Base-by-base conservation (phyloP, 2,113 vertebrate genomes). In the Clarias macrocephalus region DNA sequence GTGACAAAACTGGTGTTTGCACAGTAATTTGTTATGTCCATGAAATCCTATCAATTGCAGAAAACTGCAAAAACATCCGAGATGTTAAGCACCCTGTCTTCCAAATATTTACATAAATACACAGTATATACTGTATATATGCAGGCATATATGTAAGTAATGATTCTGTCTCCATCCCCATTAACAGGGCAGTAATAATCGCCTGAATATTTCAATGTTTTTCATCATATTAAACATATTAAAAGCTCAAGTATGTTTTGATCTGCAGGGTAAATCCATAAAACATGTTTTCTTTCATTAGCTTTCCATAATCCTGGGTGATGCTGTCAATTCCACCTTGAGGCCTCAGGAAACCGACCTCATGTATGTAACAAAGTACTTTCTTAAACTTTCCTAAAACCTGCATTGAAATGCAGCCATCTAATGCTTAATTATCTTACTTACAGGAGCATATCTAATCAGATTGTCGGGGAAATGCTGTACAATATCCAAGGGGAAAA, bases 401-500 rank as follows among this genome's bases (percentile, higher is more conserved):
- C n/a, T n/a, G n/a, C n/a, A n/a, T n/a, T 21, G 8, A 37, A 73
- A 23, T 73, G 11, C 37, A 76, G 1, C 11, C 2, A 25, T 52
- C 42, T 76, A 52, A 76, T 76, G 42, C 42, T 52, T 25, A 23
- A 19, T n/a, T 52, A 4, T 83, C 2, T 66, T 37, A 83, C 54
- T 66, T 66, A 52, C 62, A 86, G 85, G 21, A 89, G 8, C 66
- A 30, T 11, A 30, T 25, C 28, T 42, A 70, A 82, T 62, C 25
- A 54, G n/a, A 85, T 87, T 83, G 7, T 70, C 4, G 88, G 88
- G 7, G 60, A 11, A 13, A 79, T 89, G 79, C 25, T 33, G 15
- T 89, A 89, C 79, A 79, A 1, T 28, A 79, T 87, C 66, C 62
- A 75, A 62, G 57, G 60, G 12, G 76, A 77, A 57, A 66, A 86